Evolutionary conservation across 2,888 invertebrate genomes (phyloP).

Genomic region (Thymelicus lineola): DNA sequence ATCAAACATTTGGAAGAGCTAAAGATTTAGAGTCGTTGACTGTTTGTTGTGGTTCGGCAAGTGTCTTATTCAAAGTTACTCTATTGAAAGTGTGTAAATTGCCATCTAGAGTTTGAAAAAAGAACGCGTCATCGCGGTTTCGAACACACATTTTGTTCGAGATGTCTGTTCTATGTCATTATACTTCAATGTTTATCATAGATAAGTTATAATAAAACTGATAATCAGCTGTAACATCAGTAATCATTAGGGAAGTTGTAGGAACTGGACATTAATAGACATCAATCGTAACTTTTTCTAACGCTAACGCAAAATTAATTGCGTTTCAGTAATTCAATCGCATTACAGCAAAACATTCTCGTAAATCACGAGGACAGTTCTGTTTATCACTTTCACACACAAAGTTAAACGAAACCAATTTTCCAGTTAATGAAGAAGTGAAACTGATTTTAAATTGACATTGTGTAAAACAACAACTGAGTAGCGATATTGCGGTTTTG

Average conservation of each 20-base stretch:
- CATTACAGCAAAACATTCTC: slow-evolving; percentile 7
- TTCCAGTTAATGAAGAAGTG: slow-evolving; percentile 60
- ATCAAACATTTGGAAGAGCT: no score
- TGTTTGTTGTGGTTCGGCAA: no score
- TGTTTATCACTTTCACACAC: slow-evolving; percentile 56
- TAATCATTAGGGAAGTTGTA: neutral
- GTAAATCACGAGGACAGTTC: slow-evolving; percentile 43
- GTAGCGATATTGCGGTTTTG: neutral
- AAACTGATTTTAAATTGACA: slow-evolving; percentile 52
- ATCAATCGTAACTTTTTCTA: neutral
- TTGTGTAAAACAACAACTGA: slow-evolving; percentile 43
- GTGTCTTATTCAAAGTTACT: no score
- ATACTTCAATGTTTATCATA: no score
- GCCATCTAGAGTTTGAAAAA: no score
- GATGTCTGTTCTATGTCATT: no score
- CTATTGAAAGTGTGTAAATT: no score
- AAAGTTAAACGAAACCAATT: slow-evolving; percentile 67
- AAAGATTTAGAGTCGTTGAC: no score
- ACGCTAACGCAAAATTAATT: slow-evolving; percentile 8
- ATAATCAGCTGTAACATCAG: no score
- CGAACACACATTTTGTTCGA: no score
- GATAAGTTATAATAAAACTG: neutral
- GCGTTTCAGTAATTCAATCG: slow-evolving; percentile 7
- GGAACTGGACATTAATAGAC: neutral
- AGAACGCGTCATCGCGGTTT: no score